Conservation (phyloP, 2,888 invertebrate genomes). For the Macropis europaea region DNA sequence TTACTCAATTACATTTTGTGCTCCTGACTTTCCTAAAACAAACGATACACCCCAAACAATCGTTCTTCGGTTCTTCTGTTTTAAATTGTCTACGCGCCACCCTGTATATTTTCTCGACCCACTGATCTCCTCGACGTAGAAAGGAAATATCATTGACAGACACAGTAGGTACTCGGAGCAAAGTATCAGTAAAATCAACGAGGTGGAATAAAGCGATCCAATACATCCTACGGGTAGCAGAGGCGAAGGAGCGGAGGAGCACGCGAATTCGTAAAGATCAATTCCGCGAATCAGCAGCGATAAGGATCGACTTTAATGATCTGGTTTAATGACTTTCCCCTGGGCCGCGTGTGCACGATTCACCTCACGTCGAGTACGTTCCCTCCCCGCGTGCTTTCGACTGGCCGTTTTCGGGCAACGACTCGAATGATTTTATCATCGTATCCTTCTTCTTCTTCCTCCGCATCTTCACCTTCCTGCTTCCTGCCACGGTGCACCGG, state of each 20-base stretch:
- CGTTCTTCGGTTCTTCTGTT: too few relatives aligned
- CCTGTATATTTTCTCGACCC: too few relatives aligned
- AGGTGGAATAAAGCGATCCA: conserved; percentile 20
- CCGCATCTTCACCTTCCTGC: conserved; percentile 61
- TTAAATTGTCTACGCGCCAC: too few relatives aligned
- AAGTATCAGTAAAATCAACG: background rate
- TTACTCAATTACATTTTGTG: too few relatives aligned
- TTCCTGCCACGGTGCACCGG: conserved; percentile 59
- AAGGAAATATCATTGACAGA: too few relatives aligned
- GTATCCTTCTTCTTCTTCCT: conserved; percentile 62
- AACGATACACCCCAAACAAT: too few relatives aligned
- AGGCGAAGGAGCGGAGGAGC: conserved; percentile 6
- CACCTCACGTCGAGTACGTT: conserved; percentile 36
- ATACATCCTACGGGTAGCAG: conserved; percentile 3
- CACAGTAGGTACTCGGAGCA: too few relatives aligned
- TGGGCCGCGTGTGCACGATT: conserved; percentile 31
- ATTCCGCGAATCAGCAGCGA: conserved; percentile 42
- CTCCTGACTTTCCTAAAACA: too few relatives aligned
- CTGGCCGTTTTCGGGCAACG: conserved; percentile 69
- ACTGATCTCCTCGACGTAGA: too few relatives aligned
- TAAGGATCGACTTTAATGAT: conserved; percentile 57
- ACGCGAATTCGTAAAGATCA: conserved; percentile 48
- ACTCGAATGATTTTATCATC: conserved; percentile 69
- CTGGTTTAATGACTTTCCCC: conserved; percentile 57
- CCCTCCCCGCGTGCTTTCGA: conserved; percentile 42